Percentiles rank a stretch among this genome's conserved stretches.
These are phyloP conservation scores for Bos javanicus DNA, from an alignment of 2,113 vertebrate species.

Conservation along the genomic window DNA sequence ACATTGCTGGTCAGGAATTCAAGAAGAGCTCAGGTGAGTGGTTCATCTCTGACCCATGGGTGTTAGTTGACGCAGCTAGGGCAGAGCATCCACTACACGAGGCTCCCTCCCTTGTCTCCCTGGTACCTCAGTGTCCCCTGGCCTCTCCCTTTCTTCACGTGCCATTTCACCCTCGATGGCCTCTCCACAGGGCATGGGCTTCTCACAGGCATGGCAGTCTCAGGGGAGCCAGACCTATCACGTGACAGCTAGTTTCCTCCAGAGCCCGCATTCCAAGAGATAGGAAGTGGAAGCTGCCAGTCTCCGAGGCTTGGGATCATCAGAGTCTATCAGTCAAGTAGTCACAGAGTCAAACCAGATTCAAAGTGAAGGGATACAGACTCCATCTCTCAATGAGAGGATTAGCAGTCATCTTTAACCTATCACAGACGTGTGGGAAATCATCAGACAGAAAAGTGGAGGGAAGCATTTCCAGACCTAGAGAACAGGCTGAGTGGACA, in stretches of 20 bases:
- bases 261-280: not conserved
- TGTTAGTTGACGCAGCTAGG: not conserved
- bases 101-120: not conserved
- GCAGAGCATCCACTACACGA: not conserved
- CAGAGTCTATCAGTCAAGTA: not conserved
- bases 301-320: not conserved
- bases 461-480: not conserved
- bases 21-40: not conserved
- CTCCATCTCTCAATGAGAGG: not conserved
- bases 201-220: not conserved
- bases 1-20: not conserved
- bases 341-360: not conserved
- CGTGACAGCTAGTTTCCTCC: not conserved
- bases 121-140: not conserved
- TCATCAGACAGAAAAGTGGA: not conserved
- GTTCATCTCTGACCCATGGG: not conserved
- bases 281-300: not conserved
- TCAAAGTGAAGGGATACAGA: not conserved
- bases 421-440: not conserved
- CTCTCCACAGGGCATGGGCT: not conserved
- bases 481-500: not conserved
- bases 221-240: not conserved
- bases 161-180: not conserved
- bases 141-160: not conserved
- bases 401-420: not conserved